Evolutionary conservation across 2,888 invertebrate species (phyloP).

Genomic region (Shargacucullia verbasci): DNA sequence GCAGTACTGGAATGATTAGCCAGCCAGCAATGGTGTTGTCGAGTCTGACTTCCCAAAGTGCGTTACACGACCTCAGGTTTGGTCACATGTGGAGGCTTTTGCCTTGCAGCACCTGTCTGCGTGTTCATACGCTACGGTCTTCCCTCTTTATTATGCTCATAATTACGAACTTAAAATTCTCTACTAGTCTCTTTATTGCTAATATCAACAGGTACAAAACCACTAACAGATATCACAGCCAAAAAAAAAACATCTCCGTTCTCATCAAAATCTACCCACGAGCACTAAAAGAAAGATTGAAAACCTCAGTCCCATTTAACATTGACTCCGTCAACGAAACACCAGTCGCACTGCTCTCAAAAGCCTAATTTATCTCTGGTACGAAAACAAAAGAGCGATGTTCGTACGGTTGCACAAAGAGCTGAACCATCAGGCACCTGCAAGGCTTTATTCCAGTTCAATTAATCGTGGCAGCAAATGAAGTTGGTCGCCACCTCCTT

Average conservation of each 20-base stretch:
- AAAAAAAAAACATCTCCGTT: not conserved
- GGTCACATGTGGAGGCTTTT: too few species aligned
- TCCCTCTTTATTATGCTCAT: too few species aligned
- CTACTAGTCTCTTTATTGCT: too few species aligned
- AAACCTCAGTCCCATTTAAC: conserved; percentile 20
- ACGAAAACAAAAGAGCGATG: conserved; percentile 44
- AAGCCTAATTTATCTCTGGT: conserved; percentile 45
- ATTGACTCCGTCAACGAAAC: not conserved
- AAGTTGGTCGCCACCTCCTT: conserved; percentile 70
- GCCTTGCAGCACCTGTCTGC: too few species aligned
- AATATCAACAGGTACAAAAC: conserved; percentile 27
- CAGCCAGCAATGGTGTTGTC: too few species aligned
- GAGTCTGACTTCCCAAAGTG: too few species aligned
- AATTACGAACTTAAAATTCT: too few species aligned
- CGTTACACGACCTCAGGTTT: too few species aligned
- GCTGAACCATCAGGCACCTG: conserved; percentile 57
- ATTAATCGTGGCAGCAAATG: conserved; percentile 73
- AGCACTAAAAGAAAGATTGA: conserved; percentile 15
- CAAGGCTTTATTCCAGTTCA: conserved; percentile 71
- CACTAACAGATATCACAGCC: not conserved
- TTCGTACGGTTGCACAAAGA: conserved; percentile 39
- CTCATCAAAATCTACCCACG: not conserved
- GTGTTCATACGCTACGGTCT: too few species aligned
- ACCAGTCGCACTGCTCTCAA: conserved; percentile 12
- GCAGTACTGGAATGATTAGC: too few species aligned